These are phyloP conservation scores for Threskiornis aethiopicus DNA, from an alignment of 2,797 vertebrate genomes.

Conservation along the genomic window DNA sequence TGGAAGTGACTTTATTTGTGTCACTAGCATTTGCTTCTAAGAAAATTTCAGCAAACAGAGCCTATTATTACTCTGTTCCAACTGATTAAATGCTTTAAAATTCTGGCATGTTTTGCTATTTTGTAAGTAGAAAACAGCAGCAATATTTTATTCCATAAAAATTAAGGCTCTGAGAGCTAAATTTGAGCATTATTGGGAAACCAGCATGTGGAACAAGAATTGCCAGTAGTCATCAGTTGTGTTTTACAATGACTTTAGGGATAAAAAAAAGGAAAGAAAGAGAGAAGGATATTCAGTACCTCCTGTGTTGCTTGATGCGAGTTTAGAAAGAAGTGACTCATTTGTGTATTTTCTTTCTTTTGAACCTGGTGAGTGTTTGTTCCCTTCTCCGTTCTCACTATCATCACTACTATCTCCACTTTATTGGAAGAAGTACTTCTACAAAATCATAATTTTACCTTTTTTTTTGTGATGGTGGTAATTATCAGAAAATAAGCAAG, in stretches of 20 bases:
- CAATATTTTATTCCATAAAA: not conserved
- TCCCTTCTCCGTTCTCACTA: not conserved
- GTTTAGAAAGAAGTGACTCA: not conserved
- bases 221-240: not conserved
- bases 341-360: not conserved
- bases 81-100: not conserved
- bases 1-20: not conserved
- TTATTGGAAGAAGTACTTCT: not conserved
- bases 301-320: not conserved
- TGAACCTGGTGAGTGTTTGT: not conserved
- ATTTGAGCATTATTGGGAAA: not conserved
- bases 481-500: not conserved
- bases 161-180: not conserved
- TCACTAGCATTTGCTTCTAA: not conserved
- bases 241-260: not conserved
- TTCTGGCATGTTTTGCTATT: not conserved
- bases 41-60: not conserved
- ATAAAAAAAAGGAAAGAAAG: not conserved
- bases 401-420: not conserved
- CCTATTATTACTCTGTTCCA: not conserved
- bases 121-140: not conserved
- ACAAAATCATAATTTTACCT: not conserved
- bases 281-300: not conserved
- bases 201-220: not conserved
- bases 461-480: not conserved